Evolutionary conservation across 1,140 invertebrate species (phyloP).

Genomic region (Caenorhabditis latens): DNA sequence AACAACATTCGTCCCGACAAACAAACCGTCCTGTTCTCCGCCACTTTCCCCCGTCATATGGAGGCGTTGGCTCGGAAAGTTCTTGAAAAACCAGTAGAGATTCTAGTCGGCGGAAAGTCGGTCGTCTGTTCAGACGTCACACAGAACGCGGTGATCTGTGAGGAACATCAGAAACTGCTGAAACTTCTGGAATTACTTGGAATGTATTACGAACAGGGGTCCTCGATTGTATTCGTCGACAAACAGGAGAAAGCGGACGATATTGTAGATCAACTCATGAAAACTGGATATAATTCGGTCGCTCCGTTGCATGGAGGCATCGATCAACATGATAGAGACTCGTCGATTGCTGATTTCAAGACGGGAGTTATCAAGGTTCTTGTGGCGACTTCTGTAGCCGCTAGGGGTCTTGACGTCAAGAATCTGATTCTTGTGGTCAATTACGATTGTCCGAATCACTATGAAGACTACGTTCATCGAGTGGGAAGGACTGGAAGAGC

Average conservation of each 20-base stretch:
- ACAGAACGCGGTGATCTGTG: slow-evolving; percentile 92
- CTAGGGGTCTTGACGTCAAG: slow-evolving; percentile 96
- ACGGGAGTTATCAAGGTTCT: slow-evolving; percentile 85
- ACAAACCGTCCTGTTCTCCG: slow-evolving; percentile 98
- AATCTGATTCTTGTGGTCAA: slow-evolving; percentile 97
- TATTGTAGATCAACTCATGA: slow-evolving; percentile 94
- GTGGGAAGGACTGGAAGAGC: slow-evolving; percentile 87
- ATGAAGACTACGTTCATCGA: slow-evolving; percentile 99
- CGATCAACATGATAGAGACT: slow-evolving; percentile 98
- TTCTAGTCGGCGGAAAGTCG: slow-evolving; percentile 89
- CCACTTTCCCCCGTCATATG: slow-evolving; percentile 98
- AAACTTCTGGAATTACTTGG: slow-evolving; percentile 96
- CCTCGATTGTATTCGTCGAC: slow-evolving; percentile 96
- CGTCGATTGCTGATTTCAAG: slow-evolving; percentile 98
- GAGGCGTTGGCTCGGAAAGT: slow-evolving; percentile 95
- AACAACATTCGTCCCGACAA: slow-evolving; percentile 96
- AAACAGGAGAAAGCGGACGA: slow-evolving; percentile 97
- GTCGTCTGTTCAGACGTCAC: slow-evolving; percentile 98
- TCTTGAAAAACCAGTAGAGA: slow-evolving; percentile 93
- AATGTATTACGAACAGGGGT: slow-evolving; percentile 91
- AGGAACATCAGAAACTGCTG: slow-evolving; percentile 93
- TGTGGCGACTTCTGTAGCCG: slow-evolving; percentile 95
- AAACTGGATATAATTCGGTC: slow-evolving; percentile 89
- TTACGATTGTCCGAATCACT: slow-evolving; percentile 99
- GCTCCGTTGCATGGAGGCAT: slow-evolving; percentile 98